These are phyloP conservation scores for Heliconius ismenius DNA, from an alignment of 2,888 invertebrate genomes.

Conservation along the genomic window DNA sequence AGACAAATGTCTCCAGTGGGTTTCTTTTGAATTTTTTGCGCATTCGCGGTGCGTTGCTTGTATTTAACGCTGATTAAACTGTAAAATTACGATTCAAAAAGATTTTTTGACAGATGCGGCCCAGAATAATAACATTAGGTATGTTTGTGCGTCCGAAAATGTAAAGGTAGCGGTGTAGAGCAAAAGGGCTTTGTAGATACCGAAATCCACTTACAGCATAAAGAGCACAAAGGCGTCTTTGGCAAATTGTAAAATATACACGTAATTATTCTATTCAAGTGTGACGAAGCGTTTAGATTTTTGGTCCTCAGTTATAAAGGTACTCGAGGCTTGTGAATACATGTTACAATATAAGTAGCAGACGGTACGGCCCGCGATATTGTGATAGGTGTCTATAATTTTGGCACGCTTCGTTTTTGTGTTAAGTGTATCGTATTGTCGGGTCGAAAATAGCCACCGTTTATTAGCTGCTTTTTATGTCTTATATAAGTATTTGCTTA, in stretches of 20 bases:
- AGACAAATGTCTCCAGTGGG: constrained; percentile 57
- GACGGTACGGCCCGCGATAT: constrained; percentile 54
- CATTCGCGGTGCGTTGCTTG: constrained; percentile 68
- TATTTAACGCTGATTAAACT: constrained; percentile 83
- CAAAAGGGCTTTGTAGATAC: constrained; percentile 66
- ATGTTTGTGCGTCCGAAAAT: constrained; percentile 67
- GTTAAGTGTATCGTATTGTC: background rate
- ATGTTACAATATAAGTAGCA: constrained; percentile 62
- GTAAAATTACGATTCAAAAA: constrained; percentile 79
- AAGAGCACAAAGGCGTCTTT: constrained; percentile 75
- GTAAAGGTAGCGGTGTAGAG: constrained; percentile 69
- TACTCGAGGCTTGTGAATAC: constrained; percentile 78
- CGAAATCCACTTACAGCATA: constrained; percentile 77
- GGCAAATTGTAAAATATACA: constrained; percentile 81
- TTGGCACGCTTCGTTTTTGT: constrained; percentile 36
- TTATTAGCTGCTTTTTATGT: background rate
- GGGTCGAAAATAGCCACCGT: background rate
- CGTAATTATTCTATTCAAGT: constrained; percentile 79
- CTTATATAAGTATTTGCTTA: background rate
- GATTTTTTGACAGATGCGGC: constrained; percentile 79
- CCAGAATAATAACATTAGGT: constrained; percentile 74
- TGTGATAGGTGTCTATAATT: constrained; percentile 62
- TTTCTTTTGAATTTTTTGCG: constrained; percentile 57
- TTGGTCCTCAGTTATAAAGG: constrained; percentile 60
- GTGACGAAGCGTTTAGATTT: constrained; percentile 68